A percentile compares a stretch with the other conserved stretches of the same genome.
Evolutionary conservation across 2,888 invertebrate genomes (phyloP).

Genomic region (Ischnura elegans): DNA sequence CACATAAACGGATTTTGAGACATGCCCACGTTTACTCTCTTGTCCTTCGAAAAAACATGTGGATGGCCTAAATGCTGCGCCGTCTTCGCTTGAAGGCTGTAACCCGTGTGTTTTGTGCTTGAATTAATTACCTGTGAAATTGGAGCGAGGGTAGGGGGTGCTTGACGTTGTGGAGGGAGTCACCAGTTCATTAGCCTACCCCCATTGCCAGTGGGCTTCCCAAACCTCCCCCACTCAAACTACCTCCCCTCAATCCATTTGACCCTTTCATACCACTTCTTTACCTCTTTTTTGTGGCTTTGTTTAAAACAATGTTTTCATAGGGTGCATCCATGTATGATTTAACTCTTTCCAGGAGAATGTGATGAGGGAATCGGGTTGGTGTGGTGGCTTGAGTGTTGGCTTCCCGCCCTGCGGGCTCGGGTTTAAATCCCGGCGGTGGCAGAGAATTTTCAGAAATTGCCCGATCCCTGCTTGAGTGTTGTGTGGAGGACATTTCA

Average conservation of each 20-base stretch:
- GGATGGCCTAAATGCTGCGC: not conserved
- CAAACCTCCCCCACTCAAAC: not conserved
- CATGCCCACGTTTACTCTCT: not conserved
- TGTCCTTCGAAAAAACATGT: not conserved
- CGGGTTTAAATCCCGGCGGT: no score
- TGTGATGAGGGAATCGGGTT: no score
- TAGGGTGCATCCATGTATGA: no score
- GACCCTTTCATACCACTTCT: not conserved
- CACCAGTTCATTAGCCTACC: not conserved
- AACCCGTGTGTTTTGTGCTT: not conserved
- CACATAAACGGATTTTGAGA: constrained; percentile 5
- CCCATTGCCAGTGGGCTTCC: not conserved
- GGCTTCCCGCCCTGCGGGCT: no score
- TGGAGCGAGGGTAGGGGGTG: not conserved
- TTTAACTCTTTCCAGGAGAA: no score
- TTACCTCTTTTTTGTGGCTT: not conserved
- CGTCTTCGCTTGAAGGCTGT: not conserved
- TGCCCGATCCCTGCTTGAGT: no score
- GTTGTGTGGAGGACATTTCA: no score
- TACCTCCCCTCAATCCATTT: not conserved
- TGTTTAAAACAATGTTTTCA: no score
- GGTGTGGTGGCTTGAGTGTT: no score
- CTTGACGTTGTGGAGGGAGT: not conserved
- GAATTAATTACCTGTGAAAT: constrained; percentile 28
- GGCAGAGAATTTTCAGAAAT: no score